These are phyloP conservation scores for Globodera rostochiensis DNA, from an alignment of 1,140 invertebrate genomes.

Conservation along the genomic window DNA sequence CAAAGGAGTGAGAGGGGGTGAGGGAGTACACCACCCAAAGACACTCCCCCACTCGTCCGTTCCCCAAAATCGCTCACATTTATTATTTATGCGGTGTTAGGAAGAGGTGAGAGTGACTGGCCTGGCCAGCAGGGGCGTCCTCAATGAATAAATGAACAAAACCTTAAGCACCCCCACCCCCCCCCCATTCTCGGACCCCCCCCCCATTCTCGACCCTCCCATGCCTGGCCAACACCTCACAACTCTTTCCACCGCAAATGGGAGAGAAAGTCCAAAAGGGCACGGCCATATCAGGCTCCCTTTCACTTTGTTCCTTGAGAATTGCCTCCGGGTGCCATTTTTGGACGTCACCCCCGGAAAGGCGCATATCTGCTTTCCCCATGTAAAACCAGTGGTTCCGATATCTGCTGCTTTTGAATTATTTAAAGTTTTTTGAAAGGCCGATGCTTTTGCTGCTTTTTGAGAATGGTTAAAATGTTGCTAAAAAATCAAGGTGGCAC, in stretches of 20 bases:
- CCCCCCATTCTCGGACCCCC: not conserved
- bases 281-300: not conserved
- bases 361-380: no score
- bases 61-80: conserved; percentile 14
- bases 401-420: no score
- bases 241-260: no score
- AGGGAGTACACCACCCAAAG: conserved; percentile 3
- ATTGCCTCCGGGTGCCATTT: not conserved
- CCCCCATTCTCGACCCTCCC: not conserved
- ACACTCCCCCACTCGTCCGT: conserved; percentile 4
- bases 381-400: no score
- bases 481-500: no score
- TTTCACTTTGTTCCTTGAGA: not conserved
- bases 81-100: conserved; percentile 16
- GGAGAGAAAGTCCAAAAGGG: not conserved
- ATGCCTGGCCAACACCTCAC: no score
- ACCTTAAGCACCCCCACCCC: not conserved
- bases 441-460: no score
- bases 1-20: not conserved
- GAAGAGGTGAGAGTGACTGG: not conserved
- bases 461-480: no score
- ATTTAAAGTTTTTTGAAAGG: no score
- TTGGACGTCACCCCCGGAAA: no score
- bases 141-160: not conserved
- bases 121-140: not conserved